A percentile compares a stretch with the other conserved stretches of the same genome.
These are phyloP conservation scores for Bombus soroeensis DNA, from an alignment of 1,140 invertebrate genomes.

Conservation along the genomic window DNA sequence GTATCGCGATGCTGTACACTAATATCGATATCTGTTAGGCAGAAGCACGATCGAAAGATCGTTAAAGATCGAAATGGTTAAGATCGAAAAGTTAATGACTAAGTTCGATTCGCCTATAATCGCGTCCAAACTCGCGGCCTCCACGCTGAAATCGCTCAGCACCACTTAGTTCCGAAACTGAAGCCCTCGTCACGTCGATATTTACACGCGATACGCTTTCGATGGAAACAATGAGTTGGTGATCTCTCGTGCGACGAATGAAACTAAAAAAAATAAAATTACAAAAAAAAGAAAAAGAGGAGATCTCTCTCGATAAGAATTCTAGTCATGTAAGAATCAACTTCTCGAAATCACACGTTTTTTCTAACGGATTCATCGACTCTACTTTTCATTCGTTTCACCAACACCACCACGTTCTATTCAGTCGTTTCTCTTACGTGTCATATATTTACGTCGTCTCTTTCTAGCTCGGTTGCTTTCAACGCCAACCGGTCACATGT, in stretches of 20 bases:
- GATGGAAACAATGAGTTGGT: background rate
- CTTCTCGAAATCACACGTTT: background rate
- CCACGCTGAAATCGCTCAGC: background rate
- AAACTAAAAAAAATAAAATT: background rate
- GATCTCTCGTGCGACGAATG: background rate
- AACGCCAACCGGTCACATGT: background rate
- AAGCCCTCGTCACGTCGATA: conserved; percentile 6
- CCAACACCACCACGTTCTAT: background rate
- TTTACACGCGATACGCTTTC: conserved; percentile 15
- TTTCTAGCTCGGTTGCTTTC: background rate
- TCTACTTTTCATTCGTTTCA: conserved; percentile 9
- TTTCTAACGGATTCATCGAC: background rate
- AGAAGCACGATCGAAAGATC: too few relatives aligned
- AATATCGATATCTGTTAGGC: background rate
- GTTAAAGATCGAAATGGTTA: background rate
- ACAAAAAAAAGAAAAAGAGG: background rate
- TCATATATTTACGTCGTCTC: background rate
- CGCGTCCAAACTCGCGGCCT: background rate
- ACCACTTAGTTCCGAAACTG: conserved; percentile 9
- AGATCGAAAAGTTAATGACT: background rate
- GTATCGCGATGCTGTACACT: background rate
- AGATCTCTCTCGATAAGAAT: background rate
- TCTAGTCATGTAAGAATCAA: conserved; percentile 19
- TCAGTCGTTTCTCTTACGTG: background rate
- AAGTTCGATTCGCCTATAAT: background rate